These are phyloP conservation scores for Anarsia innoxiella DNA, from an alignment of 2,888 invertebrate species.

Conservation along the genomic window DNA sequence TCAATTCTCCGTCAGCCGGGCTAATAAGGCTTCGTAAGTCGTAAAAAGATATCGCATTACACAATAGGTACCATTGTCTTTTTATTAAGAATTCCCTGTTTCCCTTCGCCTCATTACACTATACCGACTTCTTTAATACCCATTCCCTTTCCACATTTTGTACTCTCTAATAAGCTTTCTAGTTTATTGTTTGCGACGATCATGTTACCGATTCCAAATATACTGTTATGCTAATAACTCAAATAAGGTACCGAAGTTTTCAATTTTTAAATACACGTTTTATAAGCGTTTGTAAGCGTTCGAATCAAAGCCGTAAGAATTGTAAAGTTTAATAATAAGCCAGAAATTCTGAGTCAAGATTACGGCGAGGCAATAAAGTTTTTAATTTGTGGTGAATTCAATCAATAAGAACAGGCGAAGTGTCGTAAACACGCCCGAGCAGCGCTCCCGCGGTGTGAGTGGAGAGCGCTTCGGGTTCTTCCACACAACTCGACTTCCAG, in stretches of 20 bases:
- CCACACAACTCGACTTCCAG: conserved; percentile 56
- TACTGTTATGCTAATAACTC: background rate
- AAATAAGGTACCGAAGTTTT: conserved; percentile 17
- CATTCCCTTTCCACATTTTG: conserved; percentile 7
- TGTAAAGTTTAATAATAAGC: conserved; percentile 17
- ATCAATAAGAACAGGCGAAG: conserved; percentile 49
- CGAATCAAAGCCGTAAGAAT: conserved; percentile 12
- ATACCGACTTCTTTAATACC: conserved; percentile 32
- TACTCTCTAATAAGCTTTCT: no score
- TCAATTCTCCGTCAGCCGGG: conserved; percentile 50
- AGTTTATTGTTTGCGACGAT: conserved; percentile 1
- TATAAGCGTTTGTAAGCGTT: conserved; percentile 6
- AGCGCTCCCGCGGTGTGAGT: conserved; percentile 37
- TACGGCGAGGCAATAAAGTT: conserved; percentile 36
- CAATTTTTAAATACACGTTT: conserved; percentile 13
- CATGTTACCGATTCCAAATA: conserved; percentile 4
- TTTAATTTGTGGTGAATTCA: conserved; percentile 53
- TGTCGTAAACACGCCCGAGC: conserved; percentile 46
- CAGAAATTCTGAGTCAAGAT: conserved; percentile 19
- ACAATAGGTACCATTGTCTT: conserved; percentile 66
- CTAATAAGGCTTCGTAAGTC: conserved; percentile 69
- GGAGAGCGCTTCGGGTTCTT: conserved; percentile 40
- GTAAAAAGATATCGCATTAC: conserved; percentile 67
- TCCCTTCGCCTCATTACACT: conserved; percentile 28
- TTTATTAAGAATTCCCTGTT: conserved; percentile 46